These are phyloP conservation scores for Danaus plexippus DNA, from an alignment of 1,140 invertebrate species.

Conservation along the genomic window DNA sequence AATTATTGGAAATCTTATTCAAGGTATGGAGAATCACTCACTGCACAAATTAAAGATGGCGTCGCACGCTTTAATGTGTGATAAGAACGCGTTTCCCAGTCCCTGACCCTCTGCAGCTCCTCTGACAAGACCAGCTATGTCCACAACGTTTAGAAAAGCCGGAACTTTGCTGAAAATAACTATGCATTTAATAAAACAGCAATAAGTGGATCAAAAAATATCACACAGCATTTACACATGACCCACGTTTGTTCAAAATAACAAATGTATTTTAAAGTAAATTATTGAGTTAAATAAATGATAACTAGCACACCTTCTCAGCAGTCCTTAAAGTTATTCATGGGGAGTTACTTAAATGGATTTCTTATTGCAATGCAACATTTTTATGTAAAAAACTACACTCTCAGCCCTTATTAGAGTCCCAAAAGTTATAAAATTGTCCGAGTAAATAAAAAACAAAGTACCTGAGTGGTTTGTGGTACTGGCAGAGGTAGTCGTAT, in stretches of 20 bases:
- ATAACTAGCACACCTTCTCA: no score
- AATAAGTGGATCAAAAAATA: neutral
- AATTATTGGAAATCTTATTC: no score
- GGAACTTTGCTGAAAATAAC: slow-evolving; percentile 89
- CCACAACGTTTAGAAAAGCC: slow-evolving; percentile 96
- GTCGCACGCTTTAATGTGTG: slow-evolving; percentile 98
- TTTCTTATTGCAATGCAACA: no score
- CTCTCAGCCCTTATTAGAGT: no score
- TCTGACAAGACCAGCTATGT: slow-evolving; percentile 98
- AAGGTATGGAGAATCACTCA: slow-evolving; percentile 73
- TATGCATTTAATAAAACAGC: slow-evolving; percentile 5
- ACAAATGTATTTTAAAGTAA: no score
- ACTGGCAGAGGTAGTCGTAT: slow-evolving; percentile 94
- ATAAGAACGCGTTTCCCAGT: slow-evolving; percentile 97
- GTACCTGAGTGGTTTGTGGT: slow-evolving; percentile 94
- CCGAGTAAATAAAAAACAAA: slow-evolving; percentile 3
- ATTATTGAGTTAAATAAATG: no score
- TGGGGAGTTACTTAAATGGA: no score
- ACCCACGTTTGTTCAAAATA: no score
- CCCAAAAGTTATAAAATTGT: no score
- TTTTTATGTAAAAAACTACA: no score
- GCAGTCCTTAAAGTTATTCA: no score
- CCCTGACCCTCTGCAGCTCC: slow-evolving; percentile 98
- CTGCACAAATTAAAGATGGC: slow-evolving; percentile 98
- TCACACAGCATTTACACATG: no score